Conservation (phyloP, 2,113 vertebrate species). For the Cercocebus atys region DNA sequence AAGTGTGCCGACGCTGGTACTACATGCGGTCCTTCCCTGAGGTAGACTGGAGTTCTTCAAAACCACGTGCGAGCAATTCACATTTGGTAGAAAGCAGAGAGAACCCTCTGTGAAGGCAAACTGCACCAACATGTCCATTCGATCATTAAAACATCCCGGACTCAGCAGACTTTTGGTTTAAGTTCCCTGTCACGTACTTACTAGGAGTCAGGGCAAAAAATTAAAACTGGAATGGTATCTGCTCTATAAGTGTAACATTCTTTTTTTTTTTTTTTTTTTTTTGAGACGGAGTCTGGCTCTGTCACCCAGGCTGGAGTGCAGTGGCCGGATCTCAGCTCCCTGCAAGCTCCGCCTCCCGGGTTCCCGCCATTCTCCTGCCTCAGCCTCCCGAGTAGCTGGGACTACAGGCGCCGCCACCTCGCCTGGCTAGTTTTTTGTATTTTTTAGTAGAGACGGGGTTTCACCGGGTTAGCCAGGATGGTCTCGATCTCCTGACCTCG, state of each 20-base stretch:
- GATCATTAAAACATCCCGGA: not conserved
- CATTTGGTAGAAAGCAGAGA: not conserved
- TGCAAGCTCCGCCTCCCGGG: too few species aligned
- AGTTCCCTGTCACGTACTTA: not conserved
- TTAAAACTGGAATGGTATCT: not conserved
- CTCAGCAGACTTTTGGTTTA: not conserved
- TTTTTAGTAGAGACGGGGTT: too few species aligned
- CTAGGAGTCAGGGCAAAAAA: not conserved
- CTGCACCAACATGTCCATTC: not conserved
- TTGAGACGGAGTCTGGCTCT: too few species aligned
- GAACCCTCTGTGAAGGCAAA: fast-evolving
- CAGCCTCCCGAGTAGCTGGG: too few species aligned
- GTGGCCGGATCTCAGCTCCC: too few species aligned
- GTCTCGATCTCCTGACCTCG: too few species aligned
- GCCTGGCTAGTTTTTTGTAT: too few species aligned
- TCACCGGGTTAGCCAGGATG: too few species aligned
- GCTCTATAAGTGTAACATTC: not conserved
- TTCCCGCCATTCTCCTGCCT: too few species aligned
- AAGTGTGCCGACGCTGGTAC: fast-evolving
- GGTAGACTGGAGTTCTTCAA: not conserved
- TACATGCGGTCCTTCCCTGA: not conserved
- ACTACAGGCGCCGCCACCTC: too few species aligned
- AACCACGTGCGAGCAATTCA: not conserved
- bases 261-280: too few species aligned
- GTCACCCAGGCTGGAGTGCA: too few species aligned